A percentile compares a stretch with the other conserved stretches of the same genome.
These are phyloP conservation scores for Acanthosoma haemorrhoidale DNA, from an alignment of 2,888 invertebrate species.

Conservation along the genomic window DNA sequence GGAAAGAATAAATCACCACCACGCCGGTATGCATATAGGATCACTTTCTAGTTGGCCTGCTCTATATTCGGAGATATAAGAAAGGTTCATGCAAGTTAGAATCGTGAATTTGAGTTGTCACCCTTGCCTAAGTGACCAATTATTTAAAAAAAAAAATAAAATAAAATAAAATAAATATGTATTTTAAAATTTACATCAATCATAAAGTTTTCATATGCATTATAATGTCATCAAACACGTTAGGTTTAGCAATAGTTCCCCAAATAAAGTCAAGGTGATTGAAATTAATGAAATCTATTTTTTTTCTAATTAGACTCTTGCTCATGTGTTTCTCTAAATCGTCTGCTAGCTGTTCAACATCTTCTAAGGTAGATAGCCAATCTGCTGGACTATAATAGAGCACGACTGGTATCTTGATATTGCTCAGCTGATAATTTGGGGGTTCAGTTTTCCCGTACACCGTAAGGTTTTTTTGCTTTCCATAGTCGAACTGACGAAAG, in stretches of 20 bases:
- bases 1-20: too few species aligned
- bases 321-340: conserved; percentile 45
- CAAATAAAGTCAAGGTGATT: conserved; percentile 42
- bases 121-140: too few species aligned
- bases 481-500: conserved; percentile 57
- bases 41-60: too few species aligned
- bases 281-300: conserved; percentile 38
- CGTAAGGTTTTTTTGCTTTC: conserved; percentile 50
- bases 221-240: neutral
- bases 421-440: conserved; percentile 55
- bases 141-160: too few species aligned
- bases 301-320: conserved; percentile 38
- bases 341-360: conserved; percentile 45
- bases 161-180: too few species aligned
- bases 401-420: conserved; percentile 55
- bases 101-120: too few species aligned
- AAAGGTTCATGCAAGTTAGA: too few species aligned
- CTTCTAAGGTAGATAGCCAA: conserved; percentile 51
- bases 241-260: conserved; percentile 13
- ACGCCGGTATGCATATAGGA: too few species aligned
- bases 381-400: conserved; percentile 61
- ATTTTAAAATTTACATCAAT: too few species aligned
- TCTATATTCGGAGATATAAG: too few species aligned
- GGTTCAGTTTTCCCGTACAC: conserved; percentile 53
- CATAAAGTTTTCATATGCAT: neutral